These are phyloP conservation scores for Branchinecta sandiegonensis DNA, from an alignment of 2,888 invertebrate genomes.

Conservation along the genomic window DNA sequence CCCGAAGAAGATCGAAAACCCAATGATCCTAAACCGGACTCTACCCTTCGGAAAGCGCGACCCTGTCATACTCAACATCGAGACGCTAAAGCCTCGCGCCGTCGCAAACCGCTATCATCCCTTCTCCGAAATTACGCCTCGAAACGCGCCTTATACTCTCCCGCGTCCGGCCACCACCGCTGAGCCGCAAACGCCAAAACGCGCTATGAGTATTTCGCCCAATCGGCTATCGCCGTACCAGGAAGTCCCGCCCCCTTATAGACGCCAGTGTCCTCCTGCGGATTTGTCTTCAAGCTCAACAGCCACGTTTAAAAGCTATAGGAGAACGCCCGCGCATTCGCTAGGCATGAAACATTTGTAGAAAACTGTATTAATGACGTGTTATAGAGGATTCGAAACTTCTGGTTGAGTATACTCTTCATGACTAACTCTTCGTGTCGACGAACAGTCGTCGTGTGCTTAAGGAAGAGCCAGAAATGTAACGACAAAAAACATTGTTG, in stretches of 20 bases:
- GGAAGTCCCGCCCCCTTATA: constrained; percentile 10
- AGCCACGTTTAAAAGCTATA: constrained; percentile 12
- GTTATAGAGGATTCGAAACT: too few species aligned
- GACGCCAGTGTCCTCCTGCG: not conserved
- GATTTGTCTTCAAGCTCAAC: constrained; percentile 8
- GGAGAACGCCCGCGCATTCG: not conserved
- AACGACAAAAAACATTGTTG: too few species aligned
- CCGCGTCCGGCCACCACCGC: not conserved
- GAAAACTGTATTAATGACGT: too few species aligned
- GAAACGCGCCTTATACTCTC: constrained; percentile 5
- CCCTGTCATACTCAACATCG: not conserved
- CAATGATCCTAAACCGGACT: not conserved
- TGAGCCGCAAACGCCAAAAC: not conserved
- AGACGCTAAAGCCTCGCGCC: not conserved
- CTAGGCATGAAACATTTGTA: not conserved
- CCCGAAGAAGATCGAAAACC: not conserved
- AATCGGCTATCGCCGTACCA: not conserved
- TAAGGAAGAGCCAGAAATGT: too few species aligned
- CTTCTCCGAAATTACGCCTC: constrained; percentile 6
- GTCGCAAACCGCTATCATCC: constrained; percentile 11
- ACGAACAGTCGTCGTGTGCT: too few species aligned
- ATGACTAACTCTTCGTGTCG: too few species aligned
- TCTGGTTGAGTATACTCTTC: too few species aligned
- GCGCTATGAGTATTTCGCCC: not conserved
- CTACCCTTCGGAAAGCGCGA: constrained; percentile 8